Percentiles rank a stretch among this genome's conserved stretches.
Evolutionary conservation across 2,113 vertebrate species (phyloP).

Genomic region (Nyctereutes procyonoides): DNA sequence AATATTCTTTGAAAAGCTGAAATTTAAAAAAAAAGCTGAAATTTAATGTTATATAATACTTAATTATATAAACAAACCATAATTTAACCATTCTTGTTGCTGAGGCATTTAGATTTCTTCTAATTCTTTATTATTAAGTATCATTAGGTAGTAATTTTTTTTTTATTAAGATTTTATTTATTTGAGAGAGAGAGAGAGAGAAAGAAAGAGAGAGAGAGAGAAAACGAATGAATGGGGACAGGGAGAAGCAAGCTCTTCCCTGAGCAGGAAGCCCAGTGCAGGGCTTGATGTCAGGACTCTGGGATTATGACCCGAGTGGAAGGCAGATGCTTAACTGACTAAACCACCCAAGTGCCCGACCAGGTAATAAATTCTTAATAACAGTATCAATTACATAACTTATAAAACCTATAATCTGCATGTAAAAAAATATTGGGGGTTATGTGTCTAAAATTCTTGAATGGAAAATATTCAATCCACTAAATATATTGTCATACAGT

Average conservation of each 20-base stretch:
- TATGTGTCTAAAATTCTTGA: background rate
- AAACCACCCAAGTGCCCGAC: background rate
- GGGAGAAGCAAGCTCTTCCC: background rate
- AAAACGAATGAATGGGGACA: background rate
- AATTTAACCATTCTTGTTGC: background rate
- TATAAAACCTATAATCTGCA: background rate
- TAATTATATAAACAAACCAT: background rate
- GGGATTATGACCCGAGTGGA: background rate
- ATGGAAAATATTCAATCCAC: conserved; percentile 31
- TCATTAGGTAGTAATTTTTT: background rate
- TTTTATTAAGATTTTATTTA: background rate
- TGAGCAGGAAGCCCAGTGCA: background rate
- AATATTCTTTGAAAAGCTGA: conserved; percentile 52
- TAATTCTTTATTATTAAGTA: conserved; percentile 36
- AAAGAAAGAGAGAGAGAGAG: too few species aligned
- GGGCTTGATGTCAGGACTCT: background rate
- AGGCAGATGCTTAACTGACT: background rate
- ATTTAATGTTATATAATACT: conserved; percentile 14
- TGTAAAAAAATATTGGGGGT: background rate
- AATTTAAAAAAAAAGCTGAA: conserved; percentile 45
- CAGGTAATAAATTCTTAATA: conserved; percentile 8
- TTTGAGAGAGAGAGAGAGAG: background rate
- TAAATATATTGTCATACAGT: background rate
- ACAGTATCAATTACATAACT: background rate
- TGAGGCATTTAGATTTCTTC: background rate